Evolutionary conservation across 2,113 vertebrate genomes (phyloP).

Genomic region (Crotophaga sulcirostris): DNA sequence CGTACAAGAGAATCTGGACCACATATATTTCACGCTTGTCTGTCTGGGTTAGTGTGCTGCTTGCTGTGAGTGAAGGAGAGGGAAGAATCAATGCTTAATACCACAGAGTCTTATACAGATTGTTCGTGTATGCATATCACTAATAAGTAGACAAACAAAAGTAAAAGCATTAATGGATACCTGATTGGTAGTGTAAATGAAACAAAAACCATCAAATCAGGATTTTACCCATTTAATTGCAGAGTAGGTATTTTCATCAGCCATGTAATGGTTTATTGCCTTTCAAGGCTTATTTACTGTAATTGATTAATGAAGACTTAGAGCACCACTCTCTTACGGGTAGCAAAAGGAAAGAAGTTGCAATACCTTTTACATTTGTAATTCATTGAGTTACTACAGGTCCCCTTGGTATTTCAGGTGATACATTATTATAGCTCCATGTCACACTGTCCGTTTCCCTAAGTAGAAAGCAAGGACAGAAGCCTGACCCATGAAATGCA

Average conservation of each 20-base stretch:
- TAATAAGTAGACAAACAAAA: conserved; percentile 10
- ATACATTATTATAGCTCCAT: background rate
- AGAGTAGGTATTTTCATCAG: background rate
- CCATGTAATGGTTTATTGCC: background rate
- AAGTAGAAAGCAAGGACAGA: background rate
- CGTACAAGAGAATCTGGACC: conserved; percentile 26
- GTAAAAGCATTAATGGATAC: conserved; percentile 7
- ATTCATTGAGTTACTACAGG: background rate
- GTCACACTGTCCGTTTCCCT: background rate
- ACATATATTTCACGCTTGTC: conserved; percentile 52
- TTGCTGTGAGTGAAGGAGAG: background rate
- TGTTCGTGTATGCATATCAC: conserved; percentile 23
- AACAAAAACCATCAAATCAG: background rate
- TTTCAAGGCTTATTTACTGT: conserved; percentile 36
- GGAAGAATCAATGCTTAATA: conserved; percentile 45
- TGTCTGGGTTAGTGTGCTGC: conserved; percentile 30
- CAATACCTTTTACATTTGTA: background rate
- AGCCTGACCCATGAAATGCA: background rate
- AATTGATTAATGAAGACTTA: conserved; percentile 21
- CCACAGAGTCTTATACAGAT: background rate
- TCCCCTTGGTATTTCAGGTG: background rate
- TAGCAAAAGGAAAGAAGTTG: background rate
- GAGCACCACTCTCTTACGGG: background rate
- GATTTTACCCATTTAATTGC: conserved; percentile 36
- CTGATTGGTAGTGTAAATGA: background rate